Evolutionary conservation across 2,113 vertebrate genomes (phyloP).

Genomic region (Genyomyrus donnyi): DNA sequence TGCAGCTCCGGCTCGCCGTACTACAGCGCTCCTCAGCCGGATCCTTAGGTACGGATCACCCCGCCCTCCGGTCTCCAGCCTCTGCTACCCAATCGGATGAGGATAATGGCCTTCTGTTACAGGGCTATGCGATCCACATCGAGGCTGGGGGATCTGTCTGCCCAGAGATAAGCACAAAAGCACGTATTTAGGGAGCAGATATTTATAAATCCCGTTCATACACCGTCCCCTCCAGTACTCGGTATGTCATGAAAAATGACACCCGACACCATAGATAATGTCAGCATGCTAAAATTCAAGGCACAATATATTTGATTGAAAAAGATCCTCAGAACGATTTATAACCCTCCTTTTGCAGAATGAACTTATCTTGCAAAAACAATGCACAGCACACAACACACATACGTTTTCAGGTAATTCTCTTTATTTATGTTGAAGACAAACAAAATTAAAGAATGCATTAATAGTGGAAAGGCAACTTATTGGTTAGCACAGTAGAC

Average conservation of each 20-base stretch:
- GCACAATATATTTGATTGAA: neutral
- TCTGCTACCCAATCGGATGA: constrained; percentile 24
- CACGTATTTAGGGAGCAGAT: neutral
- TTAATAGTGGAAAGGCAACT: neutral
- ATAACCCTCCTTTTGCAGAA: neutral
- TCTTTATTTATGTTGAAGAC: neutral
- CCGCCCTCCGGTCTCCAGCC: constrained; percentile 35
- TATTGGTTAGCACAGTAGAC: neutral
- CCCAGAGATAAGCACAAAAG: constrained; percentile 15
- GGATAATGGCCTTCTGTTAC: neutral
- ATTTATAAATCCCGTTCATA: neutral
- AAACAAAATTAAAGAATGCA: neutral
- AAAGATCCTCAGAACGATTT: neutral
- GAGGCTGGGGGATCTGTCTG: constrained; percentile 10
- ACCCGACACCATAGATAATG: neutral
- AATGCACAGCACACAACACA: neutral
- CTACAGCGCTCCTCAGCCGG: constrained; percentile 28
- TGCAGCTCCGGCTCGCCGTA: constrained; percentile 30
- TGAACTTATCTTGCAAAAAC: neutral
- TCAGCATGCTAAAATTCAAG: neutral
- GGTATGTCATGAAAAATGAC: neutral
- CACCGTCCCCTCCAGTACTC: neutral
- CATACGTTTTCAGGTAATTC: neutral
- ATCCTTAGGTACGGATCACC: constrained; percentile 26
- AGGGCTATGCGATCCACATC: neutral